Evolutionary conservation across 2,888 invertebrate genomes (phyloP), one percentile per base, ranked within the genome.

Genomic region (Rhogogaster chlorosoma): DNA sequence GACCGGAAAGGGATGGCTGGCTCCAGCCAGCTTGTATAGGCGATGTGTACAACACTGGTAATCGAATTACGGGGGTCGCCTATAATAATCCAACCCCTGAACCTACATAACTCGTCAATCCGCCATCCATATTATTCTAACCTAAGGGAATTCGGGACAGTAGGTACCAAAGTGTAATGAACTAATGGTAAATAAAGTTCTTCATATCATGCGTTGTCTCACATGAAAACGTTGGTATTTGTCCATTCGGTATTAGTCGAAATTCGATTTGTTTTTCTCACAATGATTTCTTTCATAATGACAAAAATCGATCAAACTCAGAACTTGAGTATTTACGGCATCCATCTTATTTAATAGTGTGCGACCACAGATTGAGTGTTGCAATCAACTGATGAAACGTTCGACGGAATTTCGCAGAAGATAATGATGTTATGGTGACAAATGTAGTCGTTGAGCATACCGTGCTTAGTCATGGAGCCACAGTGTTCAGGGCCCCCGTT

Each of bases 351-450:
- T 32, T n/a, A 42, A n/a, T 3, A 36, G 38, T 29, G 18, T 10
- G 36, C 10, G n/a, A n/a, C 7, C 22, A 7, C 10, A 73, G 6
- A 45, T 45, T 29, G 22, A 38, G 18, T 22, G 75, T 45, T 26
- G n/a, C 75, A 75, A 36, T 75, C 42, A 15, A 75, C 75, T 26
- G 75, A 42, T 26, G 45, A 26, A 26, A 75, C 26, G 45, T 75
- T 75, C n/a, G 15, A 36, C 2, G 84, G 84, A 6, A 84, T 75
- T 78, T 87, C 87, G 75, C 87, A 87, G 64, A 87, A 85, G 84
- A 87, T 87, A 4, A 86, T 57, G 42, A 85, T 64, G 26, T 73
- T 61, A 3, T 53, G 12, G 5, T 12, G 57, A 71, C 88, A 86
- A 15, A 61, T 18, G 15, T 84, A 77, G 64, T 87, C 88, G 75